Conservation (phyloP, 1,140 invertebrate species). For the Ostrea denselamellosa region DNA sequence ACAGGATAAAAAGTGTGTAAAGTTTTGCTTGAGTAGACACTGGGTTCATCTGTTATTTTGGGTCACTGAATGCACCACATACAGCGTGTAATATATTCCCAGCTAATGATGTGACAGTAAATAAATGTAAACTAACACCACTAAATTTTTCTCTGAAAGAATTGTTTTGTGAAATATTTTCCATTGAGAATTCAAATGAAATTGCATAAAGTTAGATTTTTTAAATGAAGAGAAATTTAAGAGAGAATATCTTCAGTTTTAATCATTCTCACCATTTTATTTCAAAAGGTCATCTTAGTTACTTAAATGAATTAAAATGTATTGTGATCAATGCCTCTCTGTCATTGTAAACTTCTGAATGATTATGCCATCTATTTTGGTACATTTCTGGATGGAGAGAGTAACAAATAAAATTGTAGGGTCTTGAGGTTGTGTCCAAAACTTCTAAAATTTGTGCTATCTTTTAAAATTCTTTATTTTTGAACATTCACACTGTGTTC, state of each 20-base stretch:
- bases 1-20: neutral
- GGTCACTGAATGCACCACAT: slow-evolving; percentile 4
- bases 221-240: neutral
- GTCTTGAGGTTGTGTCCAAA: too few species aligned
- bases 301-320: too few species aligned
- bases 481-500: too few species aligned
- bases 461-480: too few species aligned
- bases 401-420: too few species aligned
- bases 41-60: neutral
- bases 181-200: neutral
- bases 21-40: neutral
- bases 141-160: neutral
- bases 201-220: neutral
- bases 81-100: neutral
- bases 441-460: too few species aligned
- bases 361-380: too few species aligned
- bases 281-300: too few species aligned
- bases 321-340: too few species aligned
- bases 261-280: too few species aligned
- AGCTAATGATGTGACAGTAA: neutral
- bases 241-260: neutral
- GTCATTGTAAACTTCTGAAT: too few species aligned
- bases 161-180: neutral
- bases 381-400: too few species aligned
- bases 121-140: neutral